Evolutionary conservation across 2,113 vertebrate genomes (phyloP), one percentile per base, ranked within the genome.

Genomic region (Megaptera novaeangliae): DNA sequence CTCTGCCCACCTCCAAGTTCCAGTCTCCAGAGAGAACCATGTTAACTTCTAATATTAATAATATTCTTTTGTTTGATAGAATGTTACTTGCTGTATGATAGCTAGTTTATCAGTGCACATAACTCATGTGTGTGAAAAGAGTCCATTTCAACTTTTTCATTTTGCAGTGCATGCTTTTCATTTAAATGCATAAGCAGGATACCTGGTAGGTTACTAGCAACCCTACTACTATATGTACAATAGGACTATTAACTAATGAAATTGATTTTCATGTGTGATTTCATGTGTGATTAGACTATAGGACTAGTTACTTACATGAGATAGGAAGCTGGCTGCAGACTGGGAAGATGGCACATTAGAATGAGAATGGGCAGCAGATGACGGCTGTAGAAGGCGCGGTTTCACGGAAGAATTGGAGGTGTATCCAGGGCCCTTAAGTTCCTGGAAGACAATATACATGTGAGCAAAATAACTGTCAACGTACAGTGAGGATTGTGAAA

Each of bases 401-500:
- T 96, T 94, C 59, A 88, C 27, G 72, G 95, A 97, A 80, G 93
- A 63, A 87, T 96, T 61, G 64, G 97, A 85, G 0, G 59, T 96
- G 64, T 98, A 95, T 61, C 98, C 98, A 41, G 98, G 99, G 75
- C 99, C 98, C 94, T 98, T 99, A 55, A 99, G 97, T 95, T 99
- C 99, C 99, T 99, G 87, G 0, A 78, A 78, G 98, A 96, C 82
- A 98, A 74, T 9, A 91, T 0, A 17, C n/a, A 59, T 46, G 36
- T 55, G 15, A 83, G 31, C 20, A 93, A 96, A 83, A 78, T 59
- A 41, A 78, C 0, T 31, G 15, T 52, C 69, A 64, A 68, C 52
- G 21, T 46, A 34, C n/a, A 88, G 49, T 8, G 77, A 36, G 20
- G 75, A 84, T 0, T 77, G 44, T 75, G 68, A 97, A 84, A 75